Conservation (phyloP, 2,113 vertebrate genomes). For the Limnothrissa miodon region DNA sequence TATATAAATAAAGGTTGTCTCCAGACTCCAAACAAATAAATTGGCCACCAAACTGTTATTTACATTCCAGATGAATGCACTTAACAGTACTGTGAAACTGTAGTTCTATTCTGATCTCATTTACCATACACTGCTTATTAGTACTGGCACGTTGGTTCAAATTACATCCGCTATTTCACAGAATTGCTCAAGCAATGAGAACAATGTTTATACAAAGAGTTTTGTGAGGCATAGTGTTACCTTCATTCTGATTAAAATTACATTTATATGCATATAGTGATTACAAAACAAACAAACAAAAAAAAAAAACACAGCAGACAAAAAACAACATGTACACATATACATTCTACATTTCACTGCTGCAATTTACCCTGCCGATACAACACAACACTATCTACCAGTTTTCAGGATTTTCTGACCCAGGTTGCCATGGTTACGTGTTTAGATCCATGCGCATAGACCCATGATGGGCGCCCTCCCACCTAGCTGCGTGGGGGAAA, state of each 20-base stretch:
- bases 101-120: conserved; percentile 52
- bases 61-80: conserved; percentile 45
- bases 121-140: conserved; percentile 36
- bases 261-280: conserved; percentile 8
- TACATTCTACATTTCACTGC: neutral
- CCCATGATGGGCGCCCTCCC: conserved; percentile 69
- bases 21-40: conserved; percentile 45
- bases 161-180: conserved; percentile 35
- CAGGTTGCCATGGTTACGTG: conserved; percentile 46
- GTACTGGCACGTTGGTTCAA: conserved; percentile 51
- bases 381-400: neutral
- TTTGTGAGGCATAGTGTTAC: neutral
- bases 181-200: neutral
- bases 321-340: neutral
- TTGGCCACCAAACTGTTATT: conserved; percentile 39
- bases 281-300: neutral
- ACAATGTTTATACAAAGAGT: neutral
- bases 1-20: conserved; percentile 71
- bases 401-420: conserved; percentile 19
- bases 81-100: conserved; percentile 48
- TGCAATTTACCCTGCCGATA: neutral
- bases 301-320: neutral
- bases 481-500: conserved; percentile 35
- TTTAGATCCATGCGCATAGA: conserved; percentile 52
- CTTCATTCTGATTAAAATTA: conserved; percentile 10